These are phyloP conservation scores for Stigmatopora nigra DNA, from an alignment of 2,113 vertebrate species.

Conservation along the genomic window DNA sequence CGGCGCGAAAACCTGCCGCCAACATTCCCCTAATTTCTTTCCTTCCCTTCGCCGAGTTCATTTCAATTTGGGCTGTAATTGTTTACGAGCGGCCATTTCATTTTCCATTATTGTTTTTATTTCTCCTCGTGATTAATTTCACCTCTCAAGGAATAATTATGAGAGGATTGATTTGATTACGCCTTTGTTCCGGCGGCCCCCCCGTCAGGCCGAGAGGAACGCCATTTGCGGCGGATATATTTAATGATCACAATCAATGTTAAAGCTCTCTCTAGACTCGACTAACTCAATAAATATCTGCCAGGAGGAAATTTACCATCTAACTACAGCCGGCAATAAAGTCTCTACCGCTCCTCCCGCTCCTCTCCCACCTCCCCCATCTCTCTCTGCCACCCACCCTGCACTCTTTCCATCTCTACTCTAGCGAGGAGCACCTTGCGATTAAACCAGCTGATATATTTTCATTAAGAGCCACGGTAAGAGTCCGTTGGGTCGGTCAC, in stretches of 20 bases:
- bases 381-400: slow-evolving; percentile 33
- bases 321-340: slow-evolving; percentile 70
- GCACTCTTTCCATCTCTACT: slow-evolving; percentile 16
- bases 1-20: slow-evolving; percentile 44
- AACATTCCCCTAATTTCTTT: slow-evolving; percentile 52
- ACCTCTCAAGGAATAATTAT: slow-evolving; percentile 68
- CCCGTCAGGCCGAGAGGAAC: slow-evolving; percentile 56
- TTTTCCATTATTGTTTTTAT: slow-evolving; percentile 70
- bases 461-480: slow-evolving; percentile 66
- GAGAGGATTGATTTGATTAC: slow-evolving; percentile 68
- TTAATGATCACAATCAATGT: slow-evolving; percentile 79
- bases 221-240: slow-evolving; percentile 70
- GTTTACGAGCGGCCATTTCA: slow-evolving; percentile 67
- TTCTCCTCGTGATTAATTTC: slow-evolving; percentile 66
- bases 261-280: slow-evolving; percentile 71
- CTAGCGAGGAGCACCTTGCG: slow-evolving; percentile 65
- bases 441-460: slow-evolving; percentile 75
- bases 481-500: neutral
- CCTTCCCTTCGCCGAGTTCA: slow-evolving; percentile 49
- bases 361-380: slow-evolving; percentile 28
- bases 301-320: slow-evolving; percentile 73
- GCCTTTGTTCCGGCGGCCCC: slow-evolving; percentile 63
- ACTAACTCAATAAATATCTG: slow-evolving; percentile 77
- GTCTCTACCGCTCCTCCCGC: slow-evolving; percentile 37
- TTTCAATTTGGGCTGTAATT: slow-evolving; percentile 63